Evolutionary conservation across 2,113 vertebrate species (phyloP), one percentile per base, ranked within the genome.

Genomic region (Lagenorhynchus albirostris): DNA sequence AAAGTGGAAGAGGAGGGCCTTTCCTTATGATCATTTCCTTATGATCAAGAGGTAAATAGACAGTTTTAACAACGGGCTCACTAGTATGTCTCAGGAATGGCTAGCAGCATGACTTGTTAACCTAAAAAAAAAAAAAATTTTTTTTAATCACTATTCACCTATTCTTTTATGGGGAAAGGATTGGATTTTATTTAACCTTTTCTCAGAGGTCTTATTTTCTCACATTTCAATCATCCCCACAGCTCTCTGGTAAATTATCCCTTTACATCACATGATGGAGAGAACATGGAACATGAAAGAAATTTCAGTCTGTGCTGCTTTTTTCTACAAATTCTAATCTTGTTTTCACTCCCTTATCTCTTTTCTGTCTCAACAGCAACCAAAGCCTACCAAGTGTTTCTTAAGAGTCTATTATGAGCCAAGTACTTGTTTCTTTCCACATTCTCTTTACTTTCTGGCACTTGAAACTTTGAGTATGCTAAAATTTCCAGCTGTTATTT

Each of bases 361-460:
- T 94, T 70, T 94, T 71, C 55, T 81, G 62, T 95, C 53, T 94
- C 81, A 89, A 44, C 29, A 93, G 44, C 68, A 92, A 90, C 58
- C 50, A 81, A 29, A 77, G 33, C 62, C 41, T 94, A 85, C 71
- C 44, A 77, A 76, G 65, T 58, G 67, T 90, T 96, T 85, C 70
- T 85, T n/a, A 50, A 63, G n/a, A 70, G 25, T 31, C 23, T 60
- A 17, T 76, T 91, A 14, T n/a, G 89, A 91, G 93, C 76, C 95
- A 92, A 89, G 8, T 58, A 18, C 60, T 77, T 90, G 53, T 79
- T 96, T 86, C 77, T 91, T 89, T 65, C 62, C 73, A 73, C 9
- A 12, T 90, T 89, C 44, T 79, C 50, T 94, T 80, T 73, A 62
- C 38, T 97, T 96, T 84, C 74, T 85, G 84, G 70, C 76, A 79